phyloP scores from a whole-genome alignment of 2,113 vertebrate genomes.

The Puffinus mauretanicus region DNA sequence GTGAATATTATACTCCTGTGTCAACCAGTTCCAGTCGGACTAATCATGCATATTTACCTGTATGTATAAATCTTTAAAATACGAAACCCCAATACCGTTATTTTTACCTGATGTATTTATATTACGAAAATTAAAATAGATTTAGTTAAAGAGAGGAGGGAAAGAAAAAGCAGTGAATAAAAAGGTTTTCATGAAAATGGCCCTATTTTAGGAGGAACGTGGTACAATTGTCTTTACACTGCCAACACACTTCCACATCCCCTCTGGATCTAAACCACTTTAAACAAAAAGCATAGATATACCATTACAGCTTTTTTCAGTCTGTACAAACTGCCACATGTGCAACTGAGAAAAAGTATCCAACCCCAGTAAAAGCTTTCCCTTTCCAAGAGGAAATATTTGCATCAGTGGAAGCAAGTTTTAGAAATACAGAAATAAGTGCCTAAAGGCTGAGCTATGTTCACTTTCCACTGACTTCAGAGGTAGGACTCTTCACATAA shows the following conservation, averaged over 20 bases:
- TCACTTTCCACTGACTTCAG: neutral
- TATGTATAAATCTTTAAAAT: neutral
- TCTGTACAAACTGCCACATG: slow-evolving; percentile 37
- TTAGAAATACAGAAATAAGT: neutral
- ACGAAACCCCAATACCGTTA: neutral
- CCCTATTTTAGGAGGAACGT: neutral
- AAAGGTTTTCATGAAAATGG: neutral
- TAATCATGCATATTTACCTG: neutral
- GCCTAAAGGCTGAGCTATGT: neutral
- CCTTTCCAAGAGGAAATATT: slow-evolving; percentile 49
- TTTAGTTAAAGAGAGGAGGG: neutral
- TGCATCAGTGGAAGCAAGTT: neutral
- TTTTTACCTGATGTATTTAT: neutral
- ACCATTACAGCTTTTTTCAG: neutral
- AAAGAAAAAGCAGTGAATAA: neutral
- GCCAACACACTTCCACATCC: neutral
- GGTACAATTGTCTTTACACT: neutral
- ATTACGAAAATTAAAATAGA: neutral
- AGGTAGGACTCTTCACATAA: neutral
- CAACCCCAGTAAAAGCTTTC: neutral
- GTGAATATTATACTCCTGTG: neutral
- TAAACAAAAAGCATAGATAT: neutral
- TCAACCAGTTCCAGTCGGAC: neutral
- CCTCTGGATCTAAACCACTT: neutral
- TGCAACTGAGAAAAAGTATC: neutral